Conservation (phyloP, 2,888 invertebrate genomes). For the Pollenia angustigena region DNA sequence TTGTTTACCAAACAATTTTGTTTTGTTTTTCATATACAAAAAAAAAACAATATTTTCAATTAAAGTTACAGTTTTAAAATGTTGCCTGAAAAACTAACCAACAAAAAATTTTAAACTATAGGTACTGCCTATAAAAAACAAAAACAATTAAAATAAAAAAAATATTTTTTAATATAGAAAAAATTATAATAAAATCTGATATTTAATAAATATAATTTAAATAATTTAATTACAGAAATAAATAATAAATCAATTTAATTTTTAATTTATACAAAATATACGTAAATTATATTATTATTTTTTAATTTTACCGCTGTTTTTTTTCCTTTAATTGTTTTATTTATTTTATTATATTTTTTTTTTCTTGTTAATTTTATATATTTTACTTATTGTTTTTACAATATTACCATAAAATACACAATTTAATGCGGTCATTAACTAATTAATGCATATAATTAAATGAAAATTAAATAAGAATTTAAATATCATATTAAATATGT, state of each 20-base stretch:
- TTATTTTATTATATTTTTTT: not conserved
- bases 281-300: slow-evolving; percentile 7
- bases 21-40: no score
- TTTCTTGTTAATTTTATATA: not conserved
- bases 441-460: no score
- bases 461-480: no score
- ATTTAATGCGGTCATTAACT: not conserved
- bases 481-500: not conserved
- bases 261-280: slow-evolving; percentile 58
- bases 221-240: slow-evolving; percentile 68
- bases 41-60: no score
- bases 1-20: no score
- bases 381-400: not conserved
- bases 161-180: slow-evolving; percentile 14
- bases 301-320: not conserved
- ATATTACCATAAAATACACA: not conserved
- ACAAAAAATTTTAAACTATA: not conserved
- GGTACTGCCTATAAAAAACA: not conserved
- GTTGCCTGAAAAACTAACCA: no score
- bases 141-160: not conserved
- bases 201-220: slow-evolving; percentile 57
- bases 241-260: slow-evolving; percentile 59
- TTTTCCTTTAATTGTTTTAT: slow-evolving; percentile 11
- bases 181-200: slow-evolving; percentile 50
- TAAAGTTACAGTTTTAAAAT: no score